These are phyloP conservation scores for Holothuria leucospilota DNA, from an alignment of 53 echinoderm and acorn worm species.

Conservation along the genomic window DNA sequence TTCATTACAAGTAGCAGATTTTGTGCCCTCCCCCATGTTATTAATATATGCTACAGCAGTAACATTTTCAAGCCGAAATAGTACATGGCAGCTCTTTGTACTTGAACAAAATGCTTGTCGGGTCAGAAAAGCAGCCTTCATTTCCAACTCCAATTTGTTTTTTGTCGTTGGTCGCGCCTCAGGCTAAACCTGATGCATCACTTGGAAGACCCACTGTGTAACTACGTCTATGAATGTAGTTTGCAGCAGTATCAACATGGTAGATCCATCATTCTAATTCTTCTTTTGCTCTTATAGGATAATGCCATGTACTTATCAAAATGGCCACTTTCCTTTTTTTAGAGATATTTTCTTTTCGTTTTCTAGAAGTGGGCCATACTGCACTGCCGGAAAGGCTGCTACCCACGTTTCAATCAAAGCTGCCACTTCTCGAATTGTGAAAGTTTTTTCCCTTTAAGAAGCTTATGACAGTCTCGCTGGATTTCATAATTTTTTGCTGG, in stretches of 20 bases:
- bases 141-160: slow-evolving; percentile 63
- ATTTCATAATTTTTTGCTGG: slow-evolving; percentile 25
- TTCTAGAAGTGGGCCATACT: slow-evolving; percentile 46
- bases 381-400: not conserved
- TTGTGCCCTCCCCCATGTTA: slow-evolving; percentile 50
- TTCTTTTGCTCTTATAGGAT: slow-evolving; percentile 31
- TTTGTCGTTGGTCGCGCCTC: slow-evolving; percentile 57
- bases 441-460: not conserved
- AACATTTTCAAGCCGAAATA: slow-evolving; percentile 51
- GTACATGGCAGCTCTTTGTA: slow-evolving; percentile 28
- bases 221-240: not conserved
- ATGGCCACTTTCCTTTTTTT: slow-evolving; percentile 17
- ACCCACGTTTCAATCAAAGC: slow-evolving; percentile 57
- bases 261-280: slow-evolving; percentile 63
- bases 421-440: not conserved
- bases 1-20: slow-evolving; percentile 17
- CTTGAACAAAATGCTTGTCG: slow-evolving; percentile 49
- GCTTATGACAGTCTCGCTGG: not conserved
- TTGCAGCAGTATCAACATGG: slow-evolving; percentile 27
- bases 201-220: slow-evolving; percentile 22
- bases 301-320: slow-evolving; percentile 61
- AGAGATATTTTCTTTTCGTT: not conserved
- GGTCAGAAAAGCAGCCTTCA: slow-evolving; percentile 43
- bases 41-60: slow-evolving; percentile 52
- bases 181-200: slow-evolving; percentile 65